phyloP scores from a whole-genome alignment of 2,888 invertebrate genomes.

The Lasioglossum zephyrum region DNA sequence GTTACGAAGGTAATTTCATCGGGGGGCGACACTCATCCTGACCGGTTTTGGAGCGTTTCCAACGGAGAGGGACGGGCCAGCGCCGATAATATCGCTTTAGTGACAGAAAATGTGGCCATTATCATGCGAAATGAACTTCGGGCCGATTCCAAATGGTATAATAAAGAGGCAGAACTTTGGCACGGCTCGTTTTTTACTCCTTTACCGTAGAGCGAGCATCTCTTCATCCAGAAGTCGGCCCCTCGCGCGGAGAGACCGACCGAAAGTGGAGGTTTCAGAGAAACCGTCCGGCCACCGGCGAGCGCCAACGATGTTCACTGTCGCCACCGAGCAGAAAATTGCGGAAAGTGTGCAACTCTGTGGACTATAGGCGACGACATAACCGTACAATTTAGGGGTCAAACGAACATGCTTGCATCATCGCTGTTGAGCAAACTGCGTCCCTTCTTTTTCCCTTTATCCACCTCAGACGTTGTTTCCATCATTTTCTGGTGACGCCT shows the following conservation, averaged over 20 bases:
- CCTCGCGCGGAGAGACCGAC: not conserved
- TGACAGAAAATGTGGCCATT: conserved; percentile 77
- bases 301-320: conserved; percentile 27
- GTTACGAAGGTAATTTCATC: conserved; percentile 75
- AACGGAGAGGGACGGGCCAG: conserved; percentile 62
- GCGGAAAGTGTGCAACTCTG: conserved; percentile 54
- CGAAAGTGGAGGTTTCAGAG: conserved; percentile 10
- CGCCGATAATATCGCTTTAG: conserved; percentile 79
- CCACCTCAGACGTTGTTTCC: not conserved
- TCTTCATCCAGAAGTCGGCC: conserved; percentile 3
- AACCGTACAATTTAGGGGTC: conserved; percentile 34
- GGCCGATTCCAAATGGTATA: conserved; percentile 73
- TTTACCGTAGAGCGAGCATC: not conserved
- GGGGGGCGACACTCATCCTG: conserved; percentile 76
- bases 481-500: not conserved
- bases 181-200: conserved; percentile 63
- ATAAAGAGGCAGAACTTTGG: conserved; percentile 75
- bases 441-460: not conserved
- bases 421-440: conserved; percentile 12
- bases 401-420: conserved; percentile 36
- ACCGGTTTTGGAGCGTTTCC: conserved; percentile 77
- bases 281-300: not conserved
- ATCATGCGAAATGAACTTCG: conserved; percentile 76
- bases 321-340: conserved; percentile 51
- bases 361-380: conserved; percentile 42